Evolutionary conservation across 2,113 vertebrate species (phyloP).

Genomic region (Phrynocephalus versicolor): DNA sequence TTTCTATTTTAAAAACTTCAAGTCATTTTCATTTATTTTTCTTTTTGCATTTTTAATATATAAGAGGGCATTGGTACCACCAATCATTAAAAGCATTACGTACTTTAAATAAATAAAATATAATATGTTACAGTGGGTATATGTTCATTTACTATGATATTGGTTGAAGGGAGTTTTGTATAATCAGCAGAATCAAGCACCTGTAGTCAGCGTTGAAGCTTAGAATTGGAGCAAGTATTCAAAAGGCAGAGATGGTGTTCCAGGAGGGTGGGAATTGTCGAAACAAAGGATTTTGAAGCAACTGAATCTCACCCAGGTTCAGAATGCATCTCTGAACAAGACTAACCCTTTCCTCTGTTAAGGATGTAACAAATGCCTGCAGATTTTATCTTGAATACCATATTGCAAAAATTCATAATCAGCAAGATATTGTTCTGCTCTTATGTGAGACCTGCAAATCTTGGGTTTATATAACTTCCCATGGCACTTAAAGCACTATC

Average conservation of each 20-base stretch:
- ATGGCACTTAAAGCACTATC: too few species aligned
- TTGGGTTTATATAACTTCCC: too few species aligned
- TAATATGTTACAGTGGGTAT: background rate
- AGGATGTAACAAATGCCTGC: too few species aligned
- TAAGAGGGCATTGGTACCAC: background rate
- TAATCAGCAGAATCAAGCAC: constrained; percentile 20
- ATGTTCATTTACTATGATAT: constrained; percentile 55
- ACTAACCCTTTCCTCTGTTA: too few species aligned
- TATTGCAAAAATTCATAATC: too few species aligned
- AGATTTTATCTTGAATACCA: too few species aligned
- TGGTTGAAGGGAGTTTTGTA: background rate
- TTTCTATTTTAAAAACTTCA: background rate
- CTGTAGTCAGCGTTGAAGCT: background rate
- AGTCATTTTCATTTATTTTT: background rate
- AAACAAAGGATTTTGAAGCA: too few species aligned
- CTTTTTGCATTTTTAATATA: constrained; percentile 41
- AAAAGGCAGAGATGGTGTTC: background rate
- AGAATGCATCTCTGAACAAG: too few species aligned
- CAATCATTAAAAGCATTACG: background rate
- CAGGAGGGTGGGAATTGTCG: background rate
- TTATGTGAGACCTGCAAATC: too few species aligned
- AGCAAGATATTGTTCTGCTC: too few species aligned
- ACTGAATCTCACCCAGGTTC: too few species aligned
- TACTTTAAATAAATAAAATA: background rate
- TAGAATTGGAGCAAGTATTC: background rate